phyloP scores from a whole-genome alignment of 1,140 invertebrate species.

The Ceratitis capitata region DNA sequence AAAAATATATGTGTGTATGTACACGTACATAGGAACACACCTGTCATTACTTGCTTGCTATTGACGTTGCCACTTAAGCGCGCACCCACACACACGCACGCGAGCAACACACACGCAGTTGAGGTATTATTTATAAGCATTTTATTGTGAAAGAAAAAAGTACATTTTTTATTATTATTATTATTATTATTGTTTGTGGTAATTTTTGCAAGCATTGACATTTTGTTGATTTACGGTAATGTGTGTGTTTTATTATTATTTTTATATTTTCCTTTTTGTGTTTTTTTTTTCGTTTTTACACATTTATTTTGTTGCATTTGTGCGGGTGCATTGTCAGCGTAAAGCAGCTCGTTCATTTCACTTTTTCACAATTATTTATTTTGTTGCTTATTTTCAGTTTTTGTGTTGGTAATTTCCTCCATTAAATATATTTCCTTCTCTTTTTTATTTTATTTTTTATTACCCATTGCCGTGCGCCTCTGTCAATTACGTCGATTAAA shows the following conservation, averaged over 20 bases:
- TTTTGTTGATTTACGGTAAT: not conserved
- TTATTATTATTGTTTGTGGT: not conserved
- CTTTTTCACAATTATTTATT: not conserved
- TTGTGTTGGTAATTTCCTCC: not conserved
- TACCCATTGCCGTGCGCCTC: not conserved
- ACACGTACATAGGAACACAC: not conserved
- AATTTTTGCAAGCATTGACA: slow-evolving; percentile 25
- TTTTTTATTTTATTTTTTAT: not conserved
- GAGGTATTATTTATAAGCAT: not conserved
- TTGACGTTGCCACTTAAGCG: not conserved
- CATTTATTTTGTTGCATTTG: no score
- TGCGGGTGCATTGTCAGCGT: not conserved
- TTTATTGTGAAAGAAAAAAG: not conserved
- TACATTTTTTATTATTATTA: not conserved
- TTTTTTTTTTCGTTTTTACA: no score
- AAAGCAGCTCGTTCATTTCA: not conserved
- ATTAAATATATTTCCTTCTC: not conserved
- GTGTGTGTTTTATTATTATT: not conserved
- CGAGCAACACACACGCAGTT: not conserved
- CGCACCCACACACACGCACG: not conserved
- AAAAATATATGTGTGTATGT: not conserved
- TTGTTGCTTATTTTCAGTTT: not conserved
- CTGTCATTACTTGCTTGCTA: not conserved
- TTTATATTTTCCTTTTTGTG: not conserved
- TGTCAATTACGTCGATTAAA: not conserved